Conservation (phyloP, 2,113 vertebrate genomes). For the Erythrocercus mccallii region DNA sequence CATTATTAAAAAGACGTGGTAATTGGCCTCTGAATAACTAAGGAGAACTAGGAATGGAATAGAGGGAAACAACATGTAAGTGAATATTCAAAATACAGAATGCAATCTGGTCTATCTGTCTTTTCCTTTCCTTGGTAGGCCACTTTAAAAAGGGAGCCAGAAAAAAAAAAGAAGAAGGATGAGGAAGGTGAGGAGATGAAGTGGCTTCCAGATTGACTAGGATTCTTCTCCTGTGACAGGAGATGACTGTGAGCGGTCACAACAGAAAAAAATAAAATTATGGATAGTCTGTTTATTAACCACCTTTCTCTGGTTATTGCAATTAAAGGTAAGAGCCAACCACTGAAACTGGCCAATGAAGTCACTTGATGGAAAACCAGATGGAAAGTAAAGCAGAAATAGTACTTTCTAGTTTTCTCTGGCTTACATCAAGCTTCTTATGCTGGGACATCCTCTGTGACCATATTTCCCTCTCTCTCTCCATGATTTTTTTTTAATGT, state of each 20-base stretch:
- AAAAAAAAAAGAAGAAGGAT: not conserved
- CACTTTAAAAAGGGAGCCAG: not conserved
- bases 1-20: not conserved
- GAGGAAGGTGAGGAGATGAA: not conserved
- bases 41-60: not conserved
- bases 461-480: not conserved
- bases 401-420: not conserved
- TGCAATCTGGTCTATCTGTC: not conserved
- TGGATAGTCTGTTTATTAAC: not conserved
- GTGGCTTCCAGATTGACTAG: not conserved
- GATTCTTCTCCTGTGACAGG: not conserved
- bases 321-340: not conserved
- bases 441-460: not conserved
- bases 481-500: not conserved
- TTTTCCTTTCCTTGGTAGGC: not conserved
- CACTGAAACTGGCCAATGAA: not conserved
- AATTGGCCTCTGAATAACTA: not conserved
- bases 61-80: not conserved
- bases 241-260: not conserved
- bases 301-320: not conserved
- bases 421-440: not conserved
- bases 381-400: not conserved
- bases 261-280: not conserved
- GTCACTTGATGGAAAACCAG: not conserved
- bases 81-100: not conserved